Evolutionary conservation across 2,113 vertebrate species (phyloP), one percentile per base, ranked within the genome.

Genomic region (Channa maculata): DNA sequence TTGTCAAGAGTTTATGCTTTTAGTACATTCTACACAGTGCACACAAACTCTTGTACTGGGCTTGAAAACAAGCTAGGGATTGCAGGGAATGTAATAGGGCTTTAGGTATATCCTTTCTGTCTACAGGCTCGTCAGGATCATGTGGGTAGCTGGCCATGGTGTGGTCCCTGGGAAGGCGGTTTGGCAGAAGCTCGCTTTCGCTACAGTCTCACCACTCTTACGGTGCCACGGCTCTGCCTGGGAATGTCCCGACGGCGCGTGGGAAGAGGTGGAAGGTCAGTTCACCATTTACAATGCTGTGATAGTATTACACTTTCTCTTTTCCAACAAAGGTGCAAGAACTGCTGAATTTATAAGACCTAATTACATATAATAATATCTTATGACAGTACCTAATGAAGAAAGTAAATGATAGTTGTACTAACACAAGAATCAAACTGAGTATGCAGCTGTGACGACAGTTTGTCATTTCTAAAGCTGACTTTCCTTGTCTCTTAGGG

Each of bases 121-220:
- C 12, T 86, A 60, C 90, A 99, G 98, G 94, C 96, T 91, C 96
- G 93, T 89, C 96, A 95, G 95, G 96, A 97, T 87, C 95, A 95
- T 80, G 94, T 95, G 91, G 96, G 95, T 38, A 94, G 92, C 86
- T 99, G 97, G 98, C 96, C 96, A 0, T 98, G 98, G 97, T 95
- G 90, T 77, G 94, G 93, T 77, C 95, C 95, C 79, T 90, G 94
- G 62, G 95, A 98, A 5, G 95, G 95, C 82, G 95, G 95, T 41
- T 80, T 95, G 83, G 95, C 95, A 77, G 95, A 97, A 55, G 93
- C 95, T 37, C 97, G 95, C 58, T 98, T 97, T 65, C 95, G 97
- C 93, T 99, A 97, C 94, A 97, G 96, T 93, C 96, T 99, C 90
- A 97, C 98, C 65, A 96, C 97, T 53, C 96, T 99, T 83, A 96